These are phyloP conservation scores for Stomatorhinus walkeri DNA, from an alignment of 2,797 vertebrate species.

Conservation along the genomic window DNA sequence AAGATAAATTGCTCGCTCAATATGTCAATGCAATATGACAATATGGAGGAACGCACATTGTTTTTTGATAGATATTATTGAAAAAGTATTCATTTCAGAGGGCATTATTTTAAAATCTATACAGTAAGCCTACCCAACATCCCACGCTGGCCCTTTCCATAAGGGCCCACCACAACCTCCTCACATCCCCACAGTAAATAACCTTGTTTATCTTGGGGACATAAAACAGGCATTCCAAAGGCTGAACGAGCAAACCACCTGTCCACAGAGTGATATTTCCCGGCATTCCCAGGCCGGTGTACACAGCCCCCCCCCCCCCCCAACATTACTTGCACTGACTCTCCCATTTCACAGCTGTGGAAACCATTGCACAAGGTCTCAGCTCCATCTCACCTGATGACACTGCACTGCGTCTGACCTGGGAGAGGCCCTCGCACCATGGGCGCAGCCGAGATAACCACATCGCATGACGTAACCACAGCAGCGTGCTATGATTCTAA, in stretches of 20 bases:
- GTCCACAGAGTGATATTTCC: conserved; percentile 30
- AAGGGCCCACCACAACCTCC: conserved; percentile 19
- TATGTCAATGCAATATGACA: neutral
- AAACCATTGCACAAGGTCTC: conserved; percentile 41
- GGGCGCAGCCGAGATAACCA: conserved; percentile 2
- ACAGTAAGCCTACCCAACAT: neutral
- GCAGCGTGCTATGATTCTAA: neutral
- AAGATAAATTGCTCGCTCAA: neutral
- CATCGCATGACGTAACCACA: neutral
- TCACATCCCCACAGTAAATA: conserved; percentile 45
- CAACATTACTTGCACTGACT: conserved; percentile 15
- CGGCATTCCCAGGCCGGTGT: conserved; percentile 18
- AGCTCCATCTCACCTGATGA: conserved; percentile 37
- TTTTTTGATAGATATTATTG: neutral
- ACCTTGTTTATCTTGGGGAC: conserved; percentile 53
- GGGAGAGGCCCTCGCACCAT: conserved; percentile 30
- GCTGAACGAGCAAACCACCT: conserved; percentile 60
- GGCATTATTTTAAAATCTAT: neutral
- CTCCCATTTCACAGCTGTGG: conserved; percentile 52
- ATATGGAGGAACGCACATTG: neutral
- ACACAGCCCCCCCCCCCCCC: conserved; percentile 2
- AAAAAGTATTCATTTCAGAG: neutral
- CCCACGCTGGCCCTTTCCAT: conserved; percentile 16
- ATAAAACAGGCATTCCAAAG: conserved; percentile 48
- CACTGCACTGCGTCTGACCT: conserved; percentile 39